These are phyloP conservation scores for Cyrtonyx montezumae DNA, from an alignment of 2,113 vertebrate species.

Conservation along the genomic window DNA sequence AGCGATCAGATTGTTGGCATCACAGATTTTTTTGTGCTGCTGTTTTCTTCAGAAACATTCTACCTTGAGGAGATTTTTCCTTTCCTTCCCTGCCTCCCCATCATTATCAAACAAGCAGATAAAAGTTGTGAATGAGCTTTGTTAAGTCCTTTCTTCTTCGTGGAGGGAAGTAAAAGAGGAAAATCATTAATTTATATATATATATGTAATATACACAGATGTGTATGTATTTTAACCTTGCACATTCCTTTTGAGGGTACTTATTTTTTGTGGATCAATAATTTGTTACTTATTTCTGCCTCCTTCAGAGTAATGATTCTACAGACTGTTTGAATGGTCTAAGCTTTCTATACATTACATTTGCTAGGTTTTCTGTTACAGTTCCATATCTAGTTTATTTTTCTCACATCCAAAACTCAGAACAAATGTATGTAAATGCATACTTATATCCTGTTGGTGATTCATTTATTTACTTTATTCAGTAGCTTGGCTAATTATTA, in stretches of 20 bases:
- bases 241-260: background rate
- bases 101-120: background rate
- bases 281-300: background rate
- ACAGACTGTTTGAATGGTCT: background rate
- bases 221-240: background rate
- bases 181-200: background rate
- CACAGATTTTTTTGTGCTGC: background rate
- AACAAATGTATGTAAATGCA: background rate
- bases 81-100: background rate
- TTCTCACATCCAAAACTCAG: background rate
- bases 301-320: background rate
- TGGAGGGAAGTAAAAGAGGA: background rate
- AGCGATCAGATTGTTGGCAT: background rate
- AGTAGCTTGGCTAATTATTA: background rate
- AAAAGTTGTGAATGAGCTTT: background rate
- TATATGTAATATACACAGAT: background rate
- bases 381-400: background rate
- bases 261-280: background rate
- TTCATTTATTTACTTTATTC: background rate
- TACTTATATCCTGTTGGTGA: background rate
- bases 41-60: background rate
- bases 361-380: background rate
- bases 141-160: background rate
- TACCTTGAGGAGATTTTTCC: background rate
- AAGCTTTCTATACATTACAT: background rate